Evolutionary conservation across 2,113 vertebrate species (phyloP).

Genomic region (Danio rerio): DNA sequence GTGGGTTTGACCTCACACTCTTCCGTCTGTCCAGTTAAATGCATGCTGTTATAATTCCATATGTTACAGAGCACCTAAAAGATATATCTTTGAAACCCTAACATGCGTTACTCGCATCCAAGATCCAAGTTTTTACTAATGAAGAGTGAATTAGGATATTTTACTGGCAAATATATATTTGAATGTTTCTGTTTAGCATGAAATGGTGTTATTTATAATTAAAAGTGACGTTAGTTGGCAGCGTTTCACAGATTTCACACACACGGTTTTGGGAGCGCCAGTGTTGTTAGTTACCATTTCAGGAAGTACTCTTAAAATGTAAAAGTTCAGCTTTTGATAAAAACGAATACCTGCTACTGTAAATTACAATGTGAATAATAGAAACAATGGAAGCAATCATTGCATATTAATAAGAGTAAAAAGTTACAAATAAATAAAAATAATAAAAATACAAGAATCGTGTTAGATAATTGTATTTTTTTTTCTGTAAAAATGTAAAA

Average conservation of each 20-base stretch:
- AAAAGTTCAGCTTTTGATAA: neutral
- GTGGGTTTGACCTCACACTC: slow-evolving; percentile 1
- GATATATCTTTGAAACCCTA: neutral
- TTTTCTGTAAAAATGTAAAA: no score
- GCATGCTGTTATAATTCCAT: neutral
- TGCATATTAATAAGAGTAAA: no score
- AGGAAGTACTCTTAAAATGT: neutral
- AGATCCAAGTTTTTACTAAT: neutral
- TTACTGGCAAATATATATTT: neutral
- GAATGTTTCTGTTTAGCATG: neutral
- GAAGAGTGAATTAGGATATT: neutral
- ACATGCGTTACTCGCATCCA: neutral
- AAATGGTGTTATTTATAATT: neutral
- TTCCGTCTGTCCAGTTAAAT: slow-evolving; percentile 32
- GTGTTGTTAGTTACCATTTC: neutral
- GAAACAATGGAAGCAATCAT: neutral
- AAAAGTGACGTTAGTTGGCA: neutral
- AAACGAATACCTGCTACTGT: neutral
- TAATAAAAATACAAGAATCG: no score
- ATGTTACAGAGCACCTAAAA: neutral
- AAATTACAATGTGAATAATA: neutral
- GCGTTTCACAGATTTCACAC: neutral
- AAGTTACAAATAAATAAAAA: no score
- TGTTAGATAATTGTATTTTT: no score
- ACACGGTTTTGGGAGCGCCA: neutral